phyloP scores from a whole-genome alignment of 2,113 vertebrate genomes.

The Pterophyllum scalare region DNA sequence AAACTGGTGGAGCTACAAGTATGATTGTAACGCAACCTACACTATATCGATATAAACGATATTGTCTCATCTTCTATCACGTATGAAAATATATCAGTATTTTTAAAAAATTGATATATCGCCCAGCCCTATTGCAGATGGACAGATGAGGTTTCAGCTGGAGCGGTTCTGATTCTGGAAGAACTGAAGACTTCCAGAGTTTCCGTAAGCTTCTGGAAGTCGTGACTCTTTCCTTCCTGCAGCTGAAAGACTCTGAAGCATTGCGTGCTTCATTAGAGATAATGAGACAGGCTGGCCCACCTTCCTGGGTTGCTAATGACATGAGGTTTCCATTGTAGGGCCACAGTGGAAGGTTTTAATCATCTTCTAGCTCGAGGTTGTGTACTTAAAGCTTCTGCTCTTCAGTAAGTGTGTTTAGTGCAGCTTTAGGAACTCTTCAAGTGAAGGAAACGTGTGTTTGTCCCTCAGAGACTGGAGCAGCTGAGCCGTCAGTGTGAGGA shows the following conservation, averaged over 20 bases:
- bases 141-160: background rate
- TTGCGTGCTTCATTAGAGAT: background rate
- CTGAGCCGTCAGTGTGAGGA: slow-evolving; percentile 83
- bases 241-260: background rate
- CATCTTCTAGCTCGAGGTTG: background rate
- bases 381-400: background rate
- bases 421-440: background rate
- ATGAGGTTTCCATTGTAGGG: background rate
- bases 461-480: slow-evolving; percentile 86
- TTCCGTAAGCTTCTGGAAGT: no score
- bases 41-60: no score
- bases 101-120: no score
- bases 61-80: no score
- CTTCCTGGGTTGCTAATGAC: background rate
- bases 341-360: background rate
- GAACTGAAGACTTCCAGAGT: background rate
- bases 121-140: no score
- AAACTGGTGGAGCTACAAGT: no score
- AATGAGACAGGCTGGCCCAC: background rate
- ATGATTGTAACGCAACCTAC: no score
- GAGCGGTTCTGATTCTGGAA: background rate
- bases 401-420: background rate
- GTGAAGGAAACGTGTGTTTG: background rate
- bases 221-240: background rate
- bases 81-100: no score